These are phyloP conservation scores for Aphidoletes aphidimyza DNA, from an alignment of 2,888 invertebrate genomes.

Conservation along the genomic window DNA sequence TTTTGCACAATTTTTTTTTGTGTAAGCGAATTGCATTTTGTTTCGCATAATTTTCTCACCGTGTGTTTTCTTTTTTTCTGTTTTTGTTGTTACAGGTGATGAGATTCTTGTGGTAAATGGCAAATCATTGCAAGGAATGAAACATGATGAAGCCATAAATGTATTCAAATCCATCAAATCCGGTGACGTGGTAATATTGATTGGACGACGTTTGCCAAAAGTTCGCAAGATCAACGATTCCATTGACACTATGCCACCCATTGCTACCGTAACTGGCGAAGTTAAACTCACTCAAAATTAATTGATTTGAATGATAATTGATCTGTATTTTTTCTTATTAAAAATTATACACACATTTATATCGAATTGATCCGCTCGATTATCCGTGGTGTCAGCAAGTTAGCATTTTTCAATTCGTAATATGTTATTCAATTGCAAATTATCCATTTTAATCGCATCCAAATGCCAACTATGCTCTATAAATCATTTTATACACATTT, in stretches of 20 bases:
- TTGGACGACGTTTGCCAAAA: slow-evolving; percentile 69
- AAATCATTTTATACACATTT: background rate
- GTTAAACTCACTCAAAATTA: background rate
- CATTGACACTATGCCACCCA: background rate
- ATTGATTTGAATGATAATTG: background rate
- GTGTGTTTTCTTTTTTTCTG: background rate
- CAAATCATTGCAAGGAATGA: slow-evolving; percentile 79
- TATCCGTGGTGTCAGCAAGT: background rate
- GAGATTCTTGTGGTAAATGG: slow-evolving; percentile 84
- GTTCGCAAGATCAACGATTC: background rate
- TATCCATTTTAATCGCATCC: background rate
- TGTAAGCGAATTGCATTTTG: background rate
- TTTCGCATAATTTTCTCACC: background rate
- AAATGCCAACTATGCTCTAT: slow-evolving; percentile 44
- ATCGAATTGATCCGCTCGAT: background rate
- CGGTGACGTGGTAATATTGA: slow-evolving; percentile 79
- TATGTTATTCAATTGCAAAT: slow-evolving; percentile 30
- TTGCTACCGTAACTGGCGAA: too few species aligned
- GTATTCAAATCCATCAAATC: slow-evolving; percentile 82
- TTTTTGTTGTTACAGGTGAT: slow-evolving; percentile 71
- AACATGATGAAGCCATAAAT: slow-evolving; percentile 81
- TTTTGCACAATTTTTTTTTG: background rate
- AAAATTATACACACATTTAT: too few species aligned
- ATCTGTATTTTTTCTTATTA: background rate
- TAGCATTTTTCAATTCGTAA: background rate